phyloP scores from a whole-genome alignment of 2,797 vertebrate species.

The Mus spretus region DNA sequence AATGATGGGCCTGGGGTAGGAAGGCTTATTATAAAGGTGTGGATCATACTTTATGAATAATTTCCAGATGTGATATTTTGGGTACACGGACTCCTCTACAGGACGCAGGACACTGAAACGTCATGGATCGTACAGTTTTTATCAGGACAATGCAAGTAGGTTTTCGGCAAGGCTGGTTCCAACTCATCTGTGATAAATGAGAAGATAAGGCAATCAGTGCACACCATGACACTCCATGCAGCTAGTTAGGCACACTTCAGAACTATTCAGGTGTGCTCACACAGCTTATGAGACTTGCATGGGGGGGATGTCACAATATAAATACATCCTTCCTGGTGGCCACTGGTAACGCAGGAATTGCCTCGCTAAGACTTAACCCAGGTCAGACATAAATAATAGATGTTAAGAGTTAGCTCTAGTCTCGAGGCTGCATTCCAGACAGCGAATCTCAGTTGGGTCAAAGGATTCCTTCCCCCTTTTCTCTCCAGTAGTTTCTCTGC shows the following conservation, averaged over 20 bases:
- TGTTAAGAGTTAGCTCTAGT: conserved; percentile 88
- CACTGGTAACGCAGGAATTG: conserved; percentile 90
- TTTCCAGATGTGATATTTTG: conserved; percentile 67
- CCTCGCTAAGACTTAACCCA: conserved; percentile 88
- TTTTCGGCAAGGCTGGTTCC: conserved; percentile 99
- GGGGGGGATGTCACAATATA: conserved; percentile 89
- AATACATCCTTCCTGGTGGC: conserved; percentile 91
- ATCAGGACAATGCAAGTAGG: conserved; percentile 94
- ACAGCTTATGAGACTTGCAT: conserved; percentile 88
- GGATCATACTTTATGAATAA: conserved; percentile 76
- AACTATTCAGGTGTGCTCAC: conserved; percentile 93
- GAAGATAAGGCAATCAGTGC: conserved; percentile 99
- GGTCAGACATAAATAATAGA: conserved; percentile 91
- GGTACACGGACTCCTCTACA: conserved; percentile 85
- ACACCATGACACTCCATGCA: conserved; percentile 94
- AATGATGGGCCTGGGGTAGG: conserved; percentile 54
- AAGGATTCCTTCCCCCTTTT: conserved; percentile 85
- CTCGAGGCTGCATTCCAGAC: conserved; percentile 81
- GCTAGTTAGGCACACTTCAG: conserved; percentile 93
- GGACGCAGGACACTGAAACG: conserved; percentile 89
- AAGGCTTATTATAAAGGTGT: conserved; percentile 41
- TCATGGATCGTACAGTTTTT: conserved; percentile 91
- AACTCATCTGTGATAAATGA: conserved; percentile 99
- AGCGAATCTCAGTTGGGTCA: conserved; percentile 84
- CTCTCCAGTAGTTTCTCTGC: conserved; percentile 84